Conservation (phyloP, 2,888 invertebrate genomes). For the Byasa hedistus region DNA sequence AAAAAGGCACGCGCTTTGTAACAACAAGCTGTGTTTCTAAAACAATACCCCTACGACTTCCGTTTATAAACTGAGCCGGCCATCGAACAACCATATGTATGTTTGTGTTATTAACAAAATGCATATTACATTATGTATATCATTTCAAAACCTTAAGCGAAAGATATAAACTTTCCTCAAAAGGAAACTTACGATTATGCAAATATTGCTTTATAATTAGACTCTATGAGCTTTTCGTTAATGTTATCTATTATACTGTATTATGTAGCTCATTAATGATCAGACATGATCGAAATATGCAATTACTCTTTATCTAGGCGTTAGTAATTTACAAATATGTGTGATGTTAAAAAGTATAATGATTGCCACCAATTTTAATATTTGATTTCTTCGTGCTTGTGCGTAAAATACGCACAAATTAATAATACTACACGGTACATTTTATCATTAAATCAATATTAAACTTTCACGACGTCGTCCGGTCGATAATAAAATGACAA, state of each 20-base stretch:
- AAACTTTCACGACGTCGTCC: background rate
- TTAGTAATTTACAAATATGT: background rate
- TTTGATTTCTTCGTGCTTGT: too few relatives aligned
- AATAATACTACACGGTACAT: background rate
- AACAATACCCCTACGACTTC: slow-evolving; percentile 56
- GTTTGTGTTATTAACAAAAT: slow-evolving; percentile 1
- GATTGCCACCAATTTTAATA: background rate
- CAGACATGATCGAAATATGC: too few relatives aligned
- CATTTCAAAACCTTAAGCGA: background rate
- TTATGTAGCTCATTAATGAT: too few relatives aligned
- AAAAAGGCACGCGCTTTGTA: slow-evolving; percentile 71
- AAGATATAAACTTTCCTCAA: background rate
- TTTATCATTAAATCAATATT: slow-evolving; percentile 12
- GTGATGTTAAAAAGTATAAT: background rate
- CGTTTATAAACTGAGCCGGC: slow-evolving; percentile 46
- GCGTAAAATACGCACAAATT: background rate
- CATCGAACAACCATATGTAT: slow-evolving; percentile 38
- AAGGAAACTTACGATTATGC: background rate
- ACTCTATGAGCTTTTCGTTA: too few relatives aligned
- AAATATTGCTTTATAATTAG: background rate
- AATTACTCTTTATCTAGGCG: too few relatives aligned
- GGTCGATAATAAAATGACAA: slow-evolving; percentile 12
- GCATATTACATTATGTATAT: background rate
- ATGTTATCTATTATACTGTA: too few relatives aligned
- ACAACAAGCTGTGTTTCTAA: slow-evolving; percentile 66